Conservation (phyloP, 2,797 vertebrate species). For the Halcyon leucocephala region DNA sequence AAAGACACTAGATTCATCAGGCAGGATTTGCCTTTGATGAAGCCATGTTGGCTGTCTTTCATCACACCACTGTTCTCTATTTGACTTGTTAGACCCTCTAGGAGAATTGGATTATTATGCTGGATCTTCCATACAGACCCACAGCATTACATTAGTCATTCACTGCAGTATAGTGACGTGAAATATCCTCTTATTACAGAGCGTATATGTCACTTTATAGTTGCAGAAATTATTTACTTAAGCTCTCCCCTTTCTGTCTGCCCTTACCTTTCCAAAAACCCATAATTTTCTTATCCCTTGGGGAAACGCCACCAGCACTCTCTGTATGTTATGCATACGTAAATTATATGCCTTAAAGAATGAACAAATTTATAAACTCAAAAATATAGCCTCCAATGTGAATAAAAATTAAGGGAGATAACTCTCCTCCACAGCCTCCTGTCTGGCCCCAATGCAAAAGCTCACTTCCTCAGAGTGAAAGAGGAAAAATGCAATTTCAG, state of each 20-base stretch:
- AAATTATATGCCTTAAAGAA: constrained; percentile 45
- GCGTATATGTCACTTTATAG: background rate
- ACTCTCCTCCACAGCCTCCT: constrained; percentile 23
- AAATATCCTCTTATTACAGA: constrained; percentile 56
- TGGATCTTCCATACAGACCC: background rate
- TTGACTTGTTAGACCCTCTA: too few relatives aligned
- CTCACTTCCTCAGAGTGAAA: background rate
- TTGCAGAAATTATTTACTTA: constrained; percentile 50
- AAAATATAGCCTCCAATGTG: constrained; percentile 29
- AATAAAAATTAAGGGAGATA: constrained; percentile 64
- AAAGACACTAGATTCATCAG: too few relatives aligned
- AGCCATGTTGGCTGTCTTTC: too few relatives aligned
- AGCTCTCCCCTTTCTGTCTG: background rate
- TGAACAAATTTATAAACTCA: constrained; percentile 38
- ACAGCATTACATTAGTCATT: constrained; percentile 27
- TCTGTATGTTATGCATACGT: background rate
- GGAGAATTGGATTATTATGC: background rate
- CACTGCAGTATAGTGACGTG: constrained; percentile 42
- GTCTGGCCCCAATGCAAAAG: constrained; percentile 23
- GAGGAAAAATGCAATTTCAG: constrained; percentile 66
- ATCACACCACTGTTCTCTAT: too few relatives aligned
- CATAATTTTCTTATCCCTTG: constrained; percentile 25
- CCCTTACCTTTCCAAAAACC: background rate
- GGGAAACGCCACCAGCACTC: constrained; percentile 1
- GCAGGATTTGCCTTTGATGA: too few relatives aligned